Base-by-base conservation (phyloP, 1,140 invertebrate species). In the Cydia splendana region DNA sequence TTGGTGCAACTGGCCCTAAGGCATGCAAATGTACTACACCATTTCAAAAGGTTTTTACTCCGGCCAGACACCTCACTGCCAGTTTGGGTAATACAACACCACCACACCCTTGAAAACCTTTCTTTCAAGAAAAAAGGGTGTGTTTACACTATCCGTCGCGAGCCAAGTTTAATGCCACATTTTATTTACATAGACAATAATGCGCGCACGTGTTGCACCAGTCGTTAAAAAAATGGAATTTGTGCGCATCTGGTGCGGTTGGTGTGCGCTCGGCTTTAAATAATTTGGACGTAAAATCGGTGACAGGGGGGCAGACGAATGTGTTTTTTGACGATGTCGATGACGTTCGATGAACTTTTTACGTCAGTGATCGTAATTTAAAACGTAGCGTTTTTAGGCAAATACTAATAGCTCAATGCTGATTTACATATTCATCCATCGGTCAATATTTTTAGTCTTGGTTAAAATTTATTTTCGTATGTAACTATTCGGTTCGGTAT, bases 121-220 rank as follows among this genome's bases (percentile, higher is more conserved):
- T 62, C n/a, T n/a, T 62, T n/a, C 20, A 24, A 62, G 67, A 71
- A 77, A 57, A 76, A 82, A 82, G 78, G 82, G 77, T 81, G 71
- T 81, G 81, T 84, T 84, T 84, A 82, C 78, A 79, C 76, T 78
- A 71, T 71, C 67, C 67, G 67, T 38, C 67, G n/a, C 67, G 67
- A 65, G 76, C 42, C 74, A 77, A 67, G 45, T 75, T 81, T 81
- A 78, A 80, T 82, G 76, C 78, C 75, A 76, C 78, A 83, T 83
- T 85, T 85, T 85, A 83, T 85, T 85, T 85, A 85, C 76, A 75
- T 80, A 80, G 71, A 80, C 75, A 78, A 78, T 81, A 82, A 79
- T 76, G 76, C 79, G 65, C 74, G 71, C 77, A 75, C 57, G 65
- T 51, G 53, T 30, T 62, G 51, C 65, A 71, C 73, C 74, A 76